phyloP scores from a whole-genome alignment of 2,888 invertebrate species.

The Eupithecia abbreviata region DNA sequence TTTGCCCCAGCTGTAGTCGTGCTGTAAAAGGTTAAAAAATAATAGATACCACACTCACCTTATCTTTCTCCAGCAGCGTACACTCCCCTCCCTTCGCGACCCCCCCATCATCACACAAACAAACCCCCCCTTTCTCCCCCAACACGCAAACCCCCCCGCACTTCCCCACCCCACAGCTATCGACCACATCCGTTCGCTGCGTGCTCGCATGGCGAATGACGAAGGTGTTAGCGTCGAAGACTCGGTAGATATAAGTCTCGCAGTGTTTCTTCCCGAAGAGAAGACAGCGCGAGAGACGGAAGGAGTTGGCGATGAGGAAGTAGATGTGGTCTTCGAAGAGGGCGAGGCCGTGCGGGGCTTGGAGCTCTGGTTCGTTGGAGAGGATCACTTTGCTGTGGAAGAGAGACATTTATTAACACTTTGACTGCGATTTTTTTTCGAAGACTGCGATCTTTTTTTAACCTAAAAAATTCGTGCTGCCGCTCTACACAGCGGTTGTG shows the following conservation, averaged over 20 bases:
- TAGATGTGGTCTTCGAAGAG: conserved; percentile 91
- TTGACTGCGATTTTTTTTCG: too few species aligned
- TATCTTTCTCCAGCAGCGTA: conserved; percentile 40
- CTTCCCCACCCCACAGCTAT: conserved; percentile 73
- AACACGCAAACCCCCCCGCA: conserved; percentile 86
- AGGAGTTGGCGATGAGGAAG: conserved; percentile 84
- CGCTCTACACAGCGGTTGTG: too few species aligned
- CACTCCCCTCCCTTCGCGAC: conserved; percentile 55
- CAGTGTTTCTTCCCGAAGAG: conserved; percentile 82
- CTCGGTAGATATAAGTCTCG: conserved; percentile 70
- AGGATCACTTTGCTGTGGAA: conserved; percentile 68
- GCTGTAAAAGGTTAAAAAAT: too few species aligned
- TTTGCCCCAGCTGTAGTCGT: too few species aligned
- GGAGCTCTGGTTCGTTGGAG: conserved; percentile 69
- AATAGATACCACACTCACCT: conserved; percentile 49
- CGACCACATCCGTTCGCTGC: conserved; percentile 61
- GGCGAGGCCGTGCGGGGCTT: conserved; percentile 86
- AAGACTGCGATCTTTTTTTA: too few species aligned
- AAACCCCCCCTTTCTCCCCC: conserved; percentile 66
- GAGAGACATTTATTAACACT: neutral
- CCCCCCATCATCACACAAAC: conserved; percentile 82
- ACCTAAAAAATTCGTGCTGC: too few species aligned
- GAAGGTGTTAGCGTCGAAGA: conserved; percentile 62
- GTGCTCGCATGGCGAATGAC: conserved; percentile 63
- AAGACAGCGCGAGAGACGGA: conserved; percentile 84